These are phyloP conservation scores for Heliconius aoede DNA, from an alignment of 2,888 invertebrate genomes.

Conservation along the genomic window DNA sequence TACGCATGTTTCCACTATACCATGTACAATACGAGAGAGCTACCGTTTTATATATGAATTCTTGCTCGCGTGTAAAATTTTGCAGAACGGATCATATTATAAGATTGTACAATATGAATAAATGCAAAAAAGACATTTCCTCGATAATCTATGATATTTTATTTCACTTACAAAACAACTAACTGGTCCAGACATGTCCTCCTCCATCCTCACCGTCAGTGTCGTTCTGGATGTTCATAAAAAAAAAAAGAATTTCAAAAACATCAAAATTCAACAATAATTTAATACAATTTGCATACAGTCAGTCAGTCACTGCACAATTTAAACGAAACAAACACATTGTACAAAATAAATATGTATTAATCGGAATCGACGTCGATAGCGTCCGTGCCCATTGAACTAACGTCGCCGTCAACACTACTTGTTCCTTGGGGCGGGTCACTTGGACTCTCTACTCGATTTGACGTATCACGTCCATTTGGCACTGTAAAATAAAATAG, in stretches of 20 bases:
- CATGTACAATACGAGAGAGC: conserved; percentile 83
- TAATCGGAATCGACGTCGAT: conserved; percentile 68
- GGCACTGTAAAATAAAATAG: conserved; percentile 33
- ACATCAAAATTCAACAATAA: conserved; percentile 21
- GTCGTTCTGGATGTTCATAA: too few species aligned
- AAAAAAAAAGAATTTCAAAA: neutral
- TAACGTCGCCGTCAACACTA: conserved; percentile 72
- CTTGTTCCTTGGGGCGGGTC: conserved; percentile 52
- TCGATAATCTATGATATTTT: conserved; percentile 59
- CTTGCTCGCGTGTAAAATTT: conserved; percentile 85
- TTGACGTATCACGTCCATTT: conserved; percentile 18
- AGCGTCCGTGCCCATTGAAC: conserved; percentile 71
- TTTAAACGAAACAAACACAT: conserved; percentile 14
- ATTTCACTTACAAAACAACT: conserved; percentile 20
- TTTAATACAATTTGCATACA: conserved; percentile 21
- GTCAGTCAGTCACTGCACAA: conserved; percentile 3
- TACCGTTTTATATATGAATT: conserved; percentile 85
- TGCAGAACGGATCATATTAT: conserved; percentile 84
- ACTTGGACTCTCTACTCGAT: conserved; percentile 27
- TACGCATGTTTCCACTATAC: conserved; percentile 85
- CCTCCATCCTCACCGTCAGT: neutral
- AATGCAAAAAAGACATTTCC: conserved; percentile 84
- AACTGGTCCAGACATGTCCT: neutral
- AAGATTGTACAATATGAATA: conserved; percentile 85
- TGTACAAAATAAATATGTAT: neutral